Conservation (phyloP, 2,797 vertebrate genomes). For the Hozukius guyotensis region DNA sequence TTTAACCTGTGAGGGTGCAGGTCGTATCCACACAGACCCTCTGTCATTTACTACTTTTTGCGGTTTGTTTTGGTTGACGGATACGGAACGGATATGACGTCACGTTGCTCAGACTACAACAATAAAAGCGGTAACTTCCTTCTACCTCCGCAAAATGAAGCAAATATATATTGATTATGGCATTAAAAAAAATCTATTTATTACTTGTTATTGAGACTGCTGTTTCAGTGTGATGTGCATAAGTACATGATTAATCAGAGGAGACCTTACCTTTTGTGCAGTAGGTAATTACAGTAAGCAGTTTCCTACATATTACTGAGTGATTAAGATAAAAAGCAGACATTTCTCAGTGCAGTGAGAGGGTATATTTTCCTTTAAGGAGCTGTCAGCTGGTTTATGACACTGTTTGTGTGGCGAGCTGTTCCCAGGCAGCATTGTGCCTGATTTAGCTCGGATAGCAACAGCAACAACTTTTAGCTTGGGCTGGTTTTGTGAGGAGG, state of each 20-base stretch:
- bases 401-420: conserved; percentile 62
- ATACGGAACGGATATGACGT: too few relatives aligned
- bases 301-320: too few relatives aligned
- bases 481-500: conserved; percentile 59
- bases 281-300: background rate
- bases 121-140: too few relatives aligned
- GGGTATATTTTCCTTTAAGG: conserved; percentile 57
- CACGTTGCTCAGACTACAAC: too few relatives aligned
- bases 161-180: too few relatives aligned
- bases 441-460: conserved; percentile 81
- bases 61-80: too few relatives aligned
- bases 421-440: conserved; percentile 81
- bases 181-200: background rate
- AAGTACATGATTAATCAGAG: background rate
- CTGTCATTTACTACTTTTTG: too few relatives aligned
- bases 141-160: too few relatives aligned
- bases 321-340: background rate
- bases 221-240: background rate
- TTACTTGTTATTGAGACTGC: background rate
- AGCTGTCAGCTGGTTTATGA: conserved; percentile 60
- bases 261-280: background rate
- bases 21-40: too few relatives aligned
- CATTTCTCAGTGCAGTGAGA: conserved; percentile 18
- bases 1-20: too few relatives aligned
- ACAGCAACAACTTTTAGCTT: conserved; percentile 79